Percentiles rank a stretch among this genome's conserved stretches.
Evolutionary conservation across 2,113 vertebrate genomes (phyloP).

Genomic region (Strix aluco): DNA sequence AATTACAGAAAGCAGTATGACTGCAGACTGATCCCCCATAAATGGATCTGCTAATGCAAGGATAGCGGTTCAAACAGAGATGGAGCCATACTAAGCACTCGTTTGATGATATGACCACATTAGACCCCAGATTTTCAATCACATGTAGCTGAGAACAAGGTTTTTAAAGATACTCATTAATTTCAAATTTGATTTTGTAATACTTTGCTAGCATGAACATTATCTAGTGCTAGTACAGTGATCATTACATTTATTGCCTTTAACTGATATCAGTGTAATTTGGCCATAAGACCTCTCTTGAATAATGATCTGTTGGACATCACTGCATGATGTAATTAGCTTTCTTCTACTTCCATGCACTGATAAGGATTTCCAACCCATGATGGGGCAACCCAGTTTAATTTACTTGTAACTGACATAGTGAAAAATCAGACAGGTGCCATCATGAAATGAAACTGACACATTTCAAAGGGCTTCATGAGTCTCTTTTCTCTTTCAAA

Average conservation of each 20-base stretch:
- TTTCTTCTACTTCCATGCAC: background rate
- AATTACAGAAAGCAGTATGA: background rate
- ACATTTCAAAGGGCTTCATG: background rate
- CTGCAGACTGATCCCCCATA: background rate
- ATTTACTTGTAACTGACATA: background rate
- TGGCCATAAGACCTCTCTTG: background rate
- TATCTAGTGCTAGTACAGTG: background rate
- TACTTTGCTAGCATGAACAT: background rate
- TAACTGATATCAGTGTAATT: background rate
- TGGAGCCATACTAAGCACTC: background rate
- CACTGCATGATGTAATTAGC: background rate
- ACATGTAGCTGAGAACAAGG: background rate
- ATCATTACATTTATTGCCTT: background rate
- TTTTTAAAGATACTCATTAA: background rate
- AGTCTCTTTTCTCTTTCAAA: background rate
- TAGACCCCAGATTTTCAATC: background rate
- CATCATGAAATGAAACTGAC: background rate
- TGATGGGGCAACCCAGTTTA: background rate
- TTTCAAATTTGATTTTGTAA: background rate
- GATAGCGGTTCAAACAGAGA: background rate
- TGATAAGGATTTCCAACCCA: background rate
- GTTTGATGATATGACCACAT: accelerated
- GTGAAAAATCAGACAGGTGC: background rate
- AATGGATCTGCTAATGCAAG: background rate
- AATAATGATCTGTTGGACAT: background rate